phyloP scores from a whole-genome alignment of 2,113 vertebrate genomes.

The Alaudala cheleensis region DNA sequence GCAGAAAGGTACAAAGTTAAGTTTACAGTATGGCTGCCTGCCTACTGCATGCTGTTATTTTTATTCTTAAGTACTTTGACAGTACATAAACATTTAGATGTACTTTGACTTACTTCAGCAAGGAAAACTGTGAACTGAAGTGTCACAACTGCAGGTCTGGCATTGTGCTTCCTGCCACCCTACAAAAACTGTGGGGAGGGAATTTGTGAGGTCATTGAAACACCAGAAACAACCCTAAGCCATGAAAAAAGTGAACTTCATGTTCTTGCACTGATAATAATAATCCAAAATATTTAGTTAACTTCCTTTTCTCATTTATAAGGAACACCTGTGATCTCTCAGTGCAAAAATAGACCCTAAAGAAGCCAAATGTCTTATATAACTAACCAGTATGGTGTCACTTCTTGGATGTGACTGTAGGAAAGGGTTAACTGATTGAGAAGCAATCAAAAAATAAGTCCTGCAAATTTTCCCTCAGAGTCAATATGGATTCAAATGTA shows the following conservation, averaged over 20 bases:
- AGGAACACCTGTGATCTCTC: neutral
- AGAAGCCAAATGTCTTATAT: neutral
- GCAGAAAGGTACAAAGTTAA: neutral
- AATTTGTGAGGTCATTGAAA: neutral
- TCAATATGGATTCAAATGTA: neutral
- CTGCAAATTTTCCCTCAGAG: neutral
- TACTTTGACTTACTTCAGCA: neutral
- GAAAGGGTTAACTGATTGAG: neutral
- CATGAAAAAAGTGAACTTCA: neutral
- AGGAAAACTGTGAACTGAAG: neutral
- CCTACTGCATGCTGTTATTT: neutral
- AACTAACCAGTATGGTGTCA: neutral
- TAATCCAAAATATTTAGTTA: neutral
- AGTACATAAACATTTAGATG: constrained; percentile 18
- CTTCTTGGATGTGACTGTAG: neutral
- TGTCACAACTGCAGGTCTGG: neutral
- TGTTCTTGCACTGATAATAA: neutral
- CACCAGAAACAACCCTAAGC: neutral
- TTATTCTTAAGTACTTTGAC: neutral
- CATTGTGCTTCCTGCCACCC: neutral
- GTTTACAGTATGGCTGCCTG: neutral
- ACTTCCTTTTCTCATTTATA: neutral
- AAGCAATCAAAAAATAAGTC: neutral
- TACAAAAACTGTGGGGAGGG: neutral
- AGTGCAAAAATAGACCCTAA: neutral